Conservation (phyloP, 2,113 vertebrate species). For the Polyodon spathula region DNA sequence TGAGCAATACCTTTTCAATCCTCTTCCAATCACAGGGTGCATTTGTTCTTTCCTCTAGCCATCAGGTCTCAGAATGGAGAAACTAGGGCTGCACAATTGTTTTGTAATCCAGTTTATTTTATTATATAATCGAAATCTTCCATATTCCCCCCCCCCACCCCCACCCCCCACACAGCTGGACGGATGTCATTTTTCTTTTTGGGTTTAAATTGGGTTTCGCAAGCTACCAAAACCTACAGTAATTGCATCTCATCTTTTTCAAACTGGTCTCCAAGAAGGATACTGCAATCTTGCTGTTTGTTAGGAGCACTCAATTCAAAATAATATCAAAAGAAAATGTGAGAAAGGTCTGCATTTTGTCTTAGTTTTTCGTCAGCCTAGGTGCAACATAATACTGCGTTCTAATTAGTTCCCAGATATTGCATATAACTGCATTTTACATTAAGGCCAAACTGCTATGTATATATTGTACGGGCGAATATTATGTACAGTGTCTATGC, state of each 20-base stretch:
- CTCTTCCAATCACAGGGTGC: background rate
- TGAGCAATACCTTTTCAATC: background rate
- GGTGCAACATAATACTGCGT: too few species aligned
- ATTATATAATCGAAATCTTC: background rate
- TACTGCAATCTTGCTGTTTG: too few species aligned
- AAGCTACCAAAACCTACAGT: background rate
- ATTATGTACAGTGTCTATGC: too few species aligned
- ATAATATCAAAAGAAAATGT: too few species aligned
- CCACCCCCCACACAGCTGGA: background rate
- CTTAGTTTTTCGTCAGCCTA: too few species aligned
- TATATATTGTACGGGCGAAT: too few species aligned
- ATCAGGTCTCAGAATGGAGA: background rate
- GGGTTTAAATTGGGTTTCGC: background rate
- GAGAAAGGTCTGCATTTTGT: too few species aligned
- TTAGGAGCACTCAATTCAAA: too few species aligned
- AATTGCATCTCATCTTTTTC: background rate
- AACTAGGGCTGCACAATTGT: slow-evolving; percentile 1
- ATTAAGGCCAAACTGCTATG: too few species aligned
- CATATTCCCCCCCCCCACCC: background rate
- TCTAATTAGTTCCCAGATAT: too few species aligned
- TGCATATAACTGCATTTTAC: too few species aligned
- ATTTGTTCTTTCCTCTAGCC: background rate
- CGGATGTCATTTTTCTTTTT: background rate
- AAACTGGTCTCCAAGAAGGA: too few species aligned
- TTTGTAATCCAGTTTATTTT: background rate